phyloP scores from a whole-genome alignment of 2,888 invertebrate species.

The Hermaeophaga mercurialis region DNA sequence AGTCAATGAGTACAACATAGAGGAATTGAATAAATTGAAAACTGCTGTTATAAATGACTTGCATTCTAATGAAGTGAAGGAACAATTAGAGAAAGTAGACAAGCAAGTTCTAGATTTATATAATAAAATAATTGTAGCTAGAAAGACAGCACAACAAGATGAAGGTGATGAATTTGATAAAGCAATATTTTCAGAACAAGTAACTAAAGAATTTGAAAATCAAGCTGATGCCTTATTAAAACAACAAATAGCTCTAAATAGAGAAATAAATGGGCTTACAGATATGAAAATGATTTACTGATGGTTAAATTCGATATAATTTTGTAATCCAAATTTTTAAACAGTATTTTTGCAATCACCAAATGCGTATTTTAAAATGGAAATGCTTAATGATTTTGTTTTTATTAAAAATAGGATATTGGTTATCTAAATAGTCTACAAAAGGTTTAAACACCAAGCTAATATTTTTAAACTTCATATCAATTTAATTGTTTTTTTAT shows the following conservation, averaged over 20 bases:
- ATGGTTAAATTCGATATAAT: conserved; percentile 36
- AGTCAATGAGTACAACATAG: conserved; percentile 77
- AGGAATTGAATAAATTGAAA: conserved; percentile 52
- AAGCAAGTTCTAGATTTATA: conserved; percentile 77
- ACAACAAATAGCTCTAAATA: conserved; percentile 48
- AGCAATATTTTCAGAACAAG: conserved; percentile 43
- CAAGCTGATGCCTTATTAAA: conserved; percentile 52
- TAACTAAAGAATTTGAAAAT: conserved; percentile 48
- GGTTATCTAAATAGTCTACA: no score
- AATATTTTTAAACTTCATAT: no score
- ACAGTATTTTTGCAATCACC: neutral
- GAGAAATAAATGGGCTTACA: conserved; percentile 41
- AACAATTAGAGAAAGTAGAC: conserved; percentile 54
- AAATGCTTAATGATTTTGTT: no score
- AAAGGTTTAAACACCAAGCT: no score
- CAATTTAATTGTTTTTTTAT: no score
- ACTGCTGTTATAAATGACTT: conserved; percentile 51
- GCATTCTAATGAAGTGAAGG: conserved; percentile 52
- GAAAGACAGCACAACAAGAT: conserved; percentile 74
- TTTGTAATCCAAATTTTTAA: neutral
- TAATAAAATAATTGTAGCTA: conserved; percentile 79
- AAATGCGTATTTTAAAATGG: neutral
- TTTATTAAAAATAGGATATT: no score
- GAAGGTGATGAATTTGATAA: conserved; percentile 49
- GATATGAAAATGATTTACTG: conserved; percentile 44